Evolutionary conservation across 2,113 vertebrate species (phyloP).

Genomic region (Hyperopisus bebe): DNA sequence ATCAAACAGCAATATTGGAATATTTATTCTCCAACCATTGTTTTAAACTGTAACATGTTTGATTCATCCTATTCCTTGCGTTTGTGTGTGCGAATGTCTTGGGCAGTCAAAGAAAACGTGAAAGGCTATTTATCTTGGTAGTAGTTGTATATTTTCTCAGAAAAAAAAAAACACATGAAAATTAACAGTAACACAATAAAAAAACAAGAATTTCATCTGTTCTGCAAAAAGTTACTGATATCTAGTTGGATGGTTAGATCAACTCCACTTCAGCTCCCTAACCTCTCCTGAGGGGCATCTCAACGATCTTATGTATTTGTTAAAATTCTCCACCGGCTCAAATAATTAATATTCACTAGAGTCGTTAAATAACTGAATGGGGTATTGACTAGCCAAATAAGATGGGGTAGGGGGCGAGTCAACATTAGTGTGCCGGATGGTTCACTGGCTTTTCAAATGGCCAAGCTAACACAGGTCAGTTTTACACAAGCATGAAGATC

Average conservation of each 20-base stretch:
- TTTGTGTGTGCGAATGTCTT: background rate
- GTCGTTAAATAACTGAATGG: too few species aligned
- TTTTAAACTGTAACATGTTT: background rate
- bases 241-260: background rate
- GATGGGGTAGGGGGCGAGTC: too few species aligned
- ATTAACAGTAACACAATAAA: background rate
- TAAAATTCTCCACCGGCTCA: too few species aligned
- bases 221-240: background rate
- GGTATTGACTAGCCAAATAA: too few species aligned
- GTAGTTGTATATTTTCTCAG: too few species aligned
- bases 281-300: fast-evolving
- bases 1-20: background rate
- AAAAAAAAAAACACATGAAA: background rate
- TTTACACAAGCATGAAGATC: too few species aligned
- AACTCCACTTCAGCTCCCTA: background rate
- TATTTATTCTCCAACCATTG: background rate
- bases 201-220: background rate
- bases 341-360: too few species aligned
- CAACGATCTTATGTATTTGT: background rate
- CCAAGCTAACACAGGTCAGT: too few species aligned
- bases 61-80: background rate
- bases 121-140: background rate
- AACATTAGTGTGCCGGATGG: too few species aligned
- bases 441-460: too few species aligned
- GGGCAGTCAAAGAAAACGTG: too few species aligned